Percentiles rank a stretch among this genome's conserved stretches.
Evolutionary conservation across 2,113 vertebrate genomes (phyloP).

Genomic region (Strix uralensis): DNA sequence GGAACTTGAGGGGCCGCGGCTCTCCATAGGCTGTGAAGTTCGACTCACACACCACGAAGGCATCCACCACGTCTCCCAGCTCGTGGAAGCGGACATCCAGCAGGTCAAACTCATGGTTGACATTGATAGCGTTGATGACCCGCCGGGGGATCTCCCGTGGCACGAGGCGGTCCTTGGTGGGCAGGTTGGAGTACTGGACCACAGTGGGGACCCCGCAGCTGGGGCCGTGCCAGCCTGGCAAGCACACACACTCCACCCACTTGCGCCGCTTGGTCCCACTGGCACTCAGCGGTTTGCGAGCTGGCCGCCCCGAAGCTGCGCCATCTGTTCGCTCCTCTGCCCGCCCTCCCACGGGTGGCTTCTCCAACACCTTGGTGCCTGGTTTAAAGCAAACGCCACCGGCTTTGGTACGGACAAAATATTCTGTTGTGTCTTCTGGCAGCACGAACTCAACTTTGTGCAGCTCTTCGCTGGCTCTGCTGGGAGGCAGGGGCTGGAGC

Average conservation of each 20-base stretch:
- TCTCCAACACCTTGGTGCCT: conserved; percentile 89
- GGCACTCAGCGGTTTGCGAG: conserved; percentile 51
- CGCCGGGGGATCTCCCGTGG: conserved; percentile 85
- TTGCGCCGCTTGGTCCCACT: conserved; percentile 72
- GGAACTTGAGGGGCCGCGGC: conserved; percentile 87
- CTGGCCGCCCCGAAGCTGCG: not conserved
- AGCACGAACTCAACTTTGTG: conserved; percentile 82
- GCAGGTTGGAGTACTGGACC: conserved; percentile 96
- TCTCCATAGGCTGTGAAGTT: conserved; percentile 98
- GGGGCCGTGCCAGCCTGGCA: conserved; percentile 94
- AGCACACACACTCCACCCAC: conserved; percentile 93
- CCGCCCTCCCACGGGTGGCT: conserved; percentile 48
- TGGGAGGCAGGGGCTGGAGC: conserved; percentile 68
- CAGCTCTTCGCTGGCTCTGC: conserved; percentile 72
- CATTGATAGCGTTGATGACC: conserved; percentile 94
- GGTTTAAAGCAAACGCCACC: conserved; percentile 92
- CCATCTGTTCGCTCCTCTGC: conserved; percentile 47
- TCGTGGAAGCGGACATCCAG: conserved; percentile 93
- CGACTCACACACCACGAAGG: conserved; percentile 94
- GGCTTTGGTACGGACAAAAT: conserved; percentile 91
- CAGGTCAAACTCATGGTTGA: conserved; percentile 98
- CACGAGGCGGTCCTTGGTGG: conserved; percentile 92
- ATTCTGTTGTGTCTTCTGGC: conserved; percentile 81
- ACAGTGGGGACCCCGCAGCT: conserved; percentile 97
- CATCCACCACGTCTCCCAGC: conserved; percentile 87